Conservation (phyloP, 2,113 vertebrate species). For the Fukomys damarensis region DNA sequence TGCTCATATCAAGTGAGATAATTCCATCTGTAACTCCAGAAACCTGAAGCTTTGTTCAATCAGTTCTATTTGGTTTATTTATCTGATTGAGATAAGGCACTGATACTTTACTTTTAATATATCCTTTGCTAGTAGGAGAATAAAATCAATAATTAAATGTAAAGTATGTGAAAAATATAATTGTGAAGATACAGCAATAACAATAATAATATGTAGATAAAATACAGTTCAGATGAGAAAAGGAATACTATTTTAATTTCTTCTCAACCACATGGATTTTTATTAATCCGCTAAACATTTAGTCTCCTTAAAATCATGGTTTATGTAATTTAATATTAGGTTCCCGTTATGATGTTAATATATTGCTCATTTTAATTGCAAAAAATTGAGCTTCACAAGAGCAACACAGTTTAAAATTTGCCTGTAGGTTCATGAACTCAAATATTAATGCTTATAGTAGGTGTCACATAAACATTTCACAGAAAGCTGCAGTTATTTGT, state of each 20-base stretch:
- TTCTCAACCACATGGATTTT: not conserved
- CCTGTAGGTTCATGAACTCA: not conserved
- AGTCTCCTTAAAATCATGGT: not conserved
- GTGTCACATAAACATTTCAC: not conserved
- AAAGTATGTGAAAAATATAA: not conserved
- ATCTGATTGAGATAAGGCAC: not conserved
- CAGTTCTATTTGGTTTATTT: not conserved
- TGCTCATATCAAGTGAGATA: not conserved
- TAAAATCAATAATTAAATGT: not conserved
- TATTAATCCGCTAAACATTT: not conserved
- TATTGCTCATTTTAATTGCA: conserved; percentile 48
- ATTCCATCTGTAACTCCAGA: not conserved
- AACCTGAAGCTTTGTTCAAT: not conserved
- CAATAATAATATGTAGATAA: not conserved
- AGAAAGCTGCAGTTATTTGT: not conserved
- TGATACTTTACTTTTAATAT: conserved; percentile 17
- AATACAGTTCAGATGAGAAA: not conserved
- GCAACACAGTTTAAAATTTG: not conserved
- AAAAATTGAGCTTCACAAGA: not conserved
- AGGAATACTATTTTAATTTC: not conserved
- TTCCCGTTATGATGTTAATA: not conserved
- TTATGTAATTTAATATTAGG: conserved; percentile 1
- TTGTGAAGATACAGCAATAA: not conserved
- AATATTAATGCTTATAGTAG: not conserved
- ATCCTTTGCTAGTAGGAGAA: not conserved